Percentiles rank a stretch among this genome's conserved stretches.
Evolutionary conservation across 2,888 invertebrate genomes (phyloP).

Genomic region (Platerodrilus igneus): DNA sequence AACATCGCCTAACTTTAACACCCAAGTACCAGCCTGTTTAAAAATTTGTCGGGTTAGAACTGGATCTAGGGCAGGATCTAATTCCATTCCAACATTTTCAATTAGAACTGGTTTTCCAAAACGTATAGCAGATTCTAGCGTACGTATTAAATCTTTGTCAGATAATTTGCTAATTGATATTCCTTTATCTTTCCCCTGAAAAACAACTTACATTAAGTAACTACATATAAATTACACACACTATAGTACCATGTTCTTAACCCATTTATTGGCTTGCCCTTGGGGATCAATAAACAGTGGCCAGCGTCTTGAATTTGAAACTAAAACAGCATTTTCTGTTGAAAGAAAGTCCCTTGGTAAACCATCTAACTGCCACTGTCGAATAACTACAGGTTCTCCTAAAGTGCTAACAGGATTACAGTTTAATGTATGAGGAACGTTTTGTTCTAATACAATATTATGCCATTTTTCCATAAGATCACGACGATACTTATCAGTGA

Average conservation of each 20-base stretch:
- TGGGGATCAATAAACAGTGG: constrained; percentile 91
- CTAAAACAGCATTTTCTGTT: constrained; percentile 84
- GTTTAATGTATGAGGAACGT: constrained; percentile 63
- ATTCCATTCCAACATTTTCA: constrained; percentile 78
- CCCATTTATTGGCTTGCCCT: constrained; percentile 89
- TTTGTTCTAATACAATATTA: constrained; percentile 47
- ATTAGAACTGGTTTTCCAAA: constrained; percentile 73
- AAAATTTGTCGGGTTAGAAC: constrained; percentile 76
- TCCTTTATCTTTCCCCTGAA: constrained; percentile 64
- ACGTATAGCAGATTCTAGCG: constrained; percentile 66
- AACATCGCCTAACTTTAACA: constrained; percentile 81
- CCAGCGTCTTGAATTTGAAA: constrained; percentile 78
- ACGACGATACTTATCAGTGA: constrained; percentile 61
- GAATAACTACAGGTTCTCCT: constrained; percentile 70
- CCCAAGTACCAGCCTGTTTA: constrained; percentile 65
- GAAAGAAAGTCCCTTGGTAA: constrained; percentile 80
- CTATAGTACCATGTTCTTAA: constrained; percentile 77
- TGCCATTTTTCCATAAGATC: constrained; percentile 57
- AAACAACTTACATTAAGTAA: too few relatives aligned
- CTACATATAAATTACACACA: background rate
- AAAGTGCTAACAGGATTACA: constrained; percentile 65
- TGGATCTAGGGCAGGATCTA: constrained; percentile 84
- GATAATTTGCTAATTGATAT: constrained; percentile 66
- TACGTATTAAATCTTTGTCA: constrained; percentile 65
- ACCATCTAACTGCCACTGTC: constrained; percentile 81